phyloP scores from a whole-genome alignment of 2,113 vertebrate species.

The Oryzias woworae region DNA sequence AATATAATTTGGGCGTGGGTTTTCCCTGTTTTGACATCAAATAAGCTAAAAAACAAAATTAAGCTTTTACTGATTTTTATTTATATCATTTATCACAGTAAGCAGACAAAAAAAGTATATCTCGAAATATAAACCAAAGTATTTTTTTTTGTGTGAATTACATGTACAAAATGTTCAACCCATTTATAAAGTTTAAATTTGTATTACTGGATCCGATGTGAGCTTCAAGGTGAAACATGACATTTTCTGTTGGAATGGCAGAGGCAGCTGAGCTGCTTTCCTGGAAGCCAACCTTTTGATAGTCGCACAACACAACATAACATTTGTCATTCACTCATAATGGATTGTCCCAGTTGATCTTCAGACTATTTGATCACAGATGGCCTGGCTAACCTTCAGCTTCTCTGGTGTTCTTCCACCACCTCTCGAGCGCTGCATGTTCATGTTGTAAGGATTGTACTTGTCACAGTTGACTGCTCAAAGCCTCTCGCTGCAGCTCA shows the following conservation, averaged over 20 bases:
- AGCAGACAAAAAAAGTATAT: too few relatives aligned
- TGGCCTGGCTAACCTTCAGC: conserved; percentile 10
- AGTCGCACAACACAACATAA: neutral
- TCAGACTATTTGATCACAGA: conserved; percentile 13
- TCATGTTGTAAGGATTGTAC: conserved; percentile 35
- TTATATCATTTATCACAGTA: too few relatives aligned
- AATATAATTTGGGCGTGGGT: too few relatives aligned
- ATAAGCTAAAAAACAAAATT: too few relatives aligned
- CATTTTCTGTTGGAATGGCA: neutral
- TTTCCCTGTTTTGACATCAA: too few relatives aligned
- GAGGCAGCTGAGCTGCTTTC: conserved; percentile 1
- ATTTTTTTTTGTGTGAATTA: too few relatives aligned
- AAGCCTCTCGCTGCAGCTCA: conserved; percentile 42
- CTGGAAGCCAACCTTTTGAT: neutral
- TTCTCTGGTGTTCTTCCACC: conserved; percentile 5
- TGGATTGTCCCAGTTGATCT: conserved; percentile 1
- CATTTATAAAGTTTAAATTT: too few relatives aligned
- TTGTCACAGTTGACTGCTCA: conserved; percentile 56
- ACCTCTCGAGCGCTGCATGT: conserved; percentile 20
- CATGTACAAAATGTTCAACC: too few relatives aligned
- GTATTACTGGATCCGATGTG: neutral
- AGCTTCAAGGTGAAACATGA: neutral
- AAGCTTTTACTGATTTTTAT: too few relatives aligned
- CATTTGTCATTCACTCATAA: conserved; percentile 8
- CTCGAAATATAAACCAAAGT: too few relatives aligned